Evolutionary conservation across 2,888 invertebrate genomes (phyloP).

Genomic region (Mesorhabditis sp.): DNA sequence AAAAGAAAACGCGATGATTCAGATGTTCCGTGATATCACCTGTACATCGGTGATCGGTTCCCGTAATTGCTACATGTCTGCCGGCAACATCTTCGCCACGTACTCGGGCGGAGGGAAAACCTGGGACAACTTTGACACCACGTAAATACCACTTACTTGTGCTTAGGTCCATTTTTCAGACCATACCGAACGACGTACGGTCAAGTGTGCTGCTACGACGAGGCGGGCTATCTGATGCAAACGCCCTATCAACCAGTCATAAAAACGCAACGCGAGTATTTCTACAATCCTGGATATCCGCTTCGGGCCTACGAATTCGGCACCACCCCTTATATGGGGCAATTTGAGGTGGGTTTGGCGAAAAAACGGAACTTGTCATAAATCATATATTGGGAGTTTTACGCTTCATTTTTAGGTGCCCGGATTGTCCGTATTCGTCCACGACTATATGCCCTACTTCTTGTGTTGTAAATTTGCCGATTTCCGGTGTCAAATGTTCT

Average conservation of each 20-base stretch:
- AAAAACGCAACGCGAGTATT: constrained; percentile 43
- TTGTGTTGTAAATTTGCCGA: constrained; percentile 91
- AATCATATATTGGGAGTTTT: too few relatives aligned
- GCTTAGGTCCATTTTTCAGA: constrained; percentile 23
- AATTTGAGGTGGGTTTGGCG: constrained; percentile 72
- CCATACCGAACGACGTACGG: constrained; percentile 64
- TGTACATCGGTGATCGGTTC: constrained; percentile 85
- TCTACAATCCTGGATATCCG: constrained; percentile 57
- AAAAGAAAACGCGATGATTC: neutral
- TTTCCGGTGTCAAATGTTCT: constrained; percentile 88
- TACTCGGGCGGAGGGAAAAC: constrained; percentile 42
- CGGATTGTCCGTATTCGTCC: constrained; percentile 88
- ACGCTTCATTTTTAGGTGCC: constrained; percentile 67
- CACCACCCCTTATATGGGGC: constrained; percentile 86
- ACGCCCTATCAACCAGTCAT: constrained; percentile 81
- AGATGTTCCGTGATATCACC: constrained; percentile 56
- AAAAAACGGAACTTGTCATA: neutral
- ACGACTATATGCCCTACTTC: constrained; percentile 89
- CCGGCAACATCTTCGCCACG: constrained; percentile 53
- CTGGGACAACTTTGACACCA: constrained; percentile 27
- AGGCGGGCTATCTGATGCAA: constrained; percentile 82
- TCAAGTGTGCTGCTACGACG: constrained; percentile 95
- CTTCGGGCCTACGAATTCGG: constrained; percentile 73
- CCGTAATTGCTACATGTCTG: constrained; percentile 71
- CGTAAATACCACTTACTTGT: constrained; percentile 16